Percentiles rank a stretch among this genome's conserved stretches.
Evolutionary conservation across 2,113 vertebrate species (phyloP).

Genomic region (Tursiops truncatus): DNA sequence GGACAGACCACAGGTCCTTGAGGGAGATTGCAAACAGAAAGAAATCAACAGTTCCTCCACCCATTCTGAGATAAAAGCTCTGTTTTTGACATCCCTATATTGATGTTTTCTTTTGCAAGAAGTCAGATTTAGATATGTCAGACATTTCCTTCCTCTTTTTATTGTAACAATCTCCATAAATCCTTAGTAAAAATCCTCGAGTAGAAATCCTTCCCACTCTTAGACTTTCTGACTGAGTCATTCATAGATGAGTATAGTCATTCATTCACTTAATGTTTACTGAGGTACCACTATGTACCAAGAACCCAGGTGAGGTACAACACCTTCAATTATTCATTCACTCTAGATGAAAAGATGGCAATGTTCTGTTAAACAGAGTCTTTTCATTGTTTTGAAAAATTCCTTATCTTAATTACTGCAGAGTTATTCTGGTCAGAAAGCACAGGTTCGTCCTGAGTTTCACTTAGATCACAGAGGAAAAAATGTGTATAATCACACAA

Average conservation of each 20-base stretch:
- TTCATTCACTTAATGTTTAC: not conserved
- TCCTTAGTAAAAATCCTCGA: not conserved
- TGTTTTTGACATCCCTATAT: not conserved
- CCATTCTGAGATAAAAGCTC: not conserved
- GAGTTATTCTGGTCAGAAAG: not conserved
- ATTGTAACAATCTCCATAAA: slow-evolving; percentile 11
- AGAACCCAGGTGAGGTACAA: not conserved
- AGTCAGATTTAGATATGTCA: not conserved
- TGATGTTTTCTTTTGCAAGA: not conserved
- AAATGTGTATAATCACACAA: not conserved
- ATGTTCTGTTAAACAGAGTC: not conserved
- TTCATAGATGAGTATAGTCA: not conserved
- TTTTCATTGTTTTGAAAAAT: not conserved
- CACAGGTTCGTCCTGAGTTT: not conserved
- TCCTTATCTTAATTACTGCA: not conserved
- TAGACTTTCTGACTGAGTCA: not conserved
- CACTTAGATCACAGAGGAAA: not conserved
- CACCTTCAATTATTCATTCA: not conserved
- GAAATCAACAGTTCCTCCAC: not conserved
- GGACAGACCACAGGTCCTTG: not conserved
- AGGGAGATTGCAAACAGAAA: not conserved
- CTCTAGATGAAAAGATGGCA: not conserved
- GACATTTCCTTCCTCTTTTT: not conserved
- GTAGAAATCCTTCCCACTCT: not conserved
- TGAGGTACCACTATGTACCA: not conserved